Evolutionary conservation across 1,140 invertebrate genomes (phyloP).

Genomic region (Dinoponera quadriceps): DNA sequence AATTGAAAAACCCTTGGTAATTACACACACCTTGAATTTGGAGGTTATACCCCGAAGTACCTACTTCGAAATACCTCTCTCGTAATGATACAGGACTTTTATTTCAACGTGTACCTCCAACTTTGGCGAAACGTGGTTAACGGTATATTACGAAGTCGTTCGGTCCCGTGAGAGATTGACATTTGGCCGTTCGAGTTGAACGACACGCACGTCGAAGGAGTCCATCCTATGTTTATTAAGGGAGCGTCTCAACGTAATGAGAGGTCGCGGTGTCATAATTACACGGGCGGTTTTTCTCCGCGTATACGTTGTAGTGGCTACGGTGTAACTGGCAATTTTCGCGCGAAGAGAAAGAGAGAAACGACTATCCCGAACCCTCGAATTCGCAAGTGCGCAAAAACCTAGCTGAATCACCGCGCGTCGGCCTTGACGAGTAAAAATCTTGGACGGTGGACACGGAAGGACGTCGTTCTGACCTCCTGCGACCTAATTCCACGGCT

Average conservation of each 20-base stretch:
- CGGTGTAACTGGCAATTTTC: constrained; percentile 12
- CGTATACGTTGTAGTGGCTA: no score
- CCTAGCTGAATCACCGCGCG: constrained; percentile 41
- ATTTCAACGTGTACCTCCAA: no score
- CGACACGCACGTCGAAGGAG: neutral
- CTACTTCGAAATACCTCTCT: no score
- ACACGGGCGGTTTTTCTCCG: neutral
- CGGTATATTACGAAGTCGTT: neutral
- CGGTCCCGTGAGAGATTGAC: neutral
- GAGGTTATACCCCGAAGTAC: no score
- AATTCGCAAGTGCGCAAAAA: constrained; percentile 55
- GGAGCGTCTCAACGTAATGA: neutral
- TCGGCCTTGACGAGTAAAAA: constrained; percentile 59
- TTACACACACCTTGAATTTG: no score
- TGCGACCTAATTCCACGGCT: constrained; percentile 66
- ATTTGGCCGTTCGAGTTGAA: neutral
- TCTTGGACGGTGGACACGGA: constrained; percentile 34
- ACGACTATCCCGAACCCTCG: constrained; percentile 8
- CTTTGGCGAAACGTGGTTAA: no score
- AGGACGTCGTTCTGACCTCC: constrained; percentile 61
- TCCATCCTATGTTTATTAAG: neutral
- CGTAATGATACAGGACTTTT: no score
- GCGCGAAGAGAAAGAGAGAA: neutral
- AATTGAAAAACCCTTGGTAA: no score
- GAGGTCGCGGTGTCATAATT: constrained; percentile 22